These are phyloP conservation scores for Phalera bucephala DNA, from an alignment of 2,888 invertebrate genomes.

Conservation along the genomic window DNA sequence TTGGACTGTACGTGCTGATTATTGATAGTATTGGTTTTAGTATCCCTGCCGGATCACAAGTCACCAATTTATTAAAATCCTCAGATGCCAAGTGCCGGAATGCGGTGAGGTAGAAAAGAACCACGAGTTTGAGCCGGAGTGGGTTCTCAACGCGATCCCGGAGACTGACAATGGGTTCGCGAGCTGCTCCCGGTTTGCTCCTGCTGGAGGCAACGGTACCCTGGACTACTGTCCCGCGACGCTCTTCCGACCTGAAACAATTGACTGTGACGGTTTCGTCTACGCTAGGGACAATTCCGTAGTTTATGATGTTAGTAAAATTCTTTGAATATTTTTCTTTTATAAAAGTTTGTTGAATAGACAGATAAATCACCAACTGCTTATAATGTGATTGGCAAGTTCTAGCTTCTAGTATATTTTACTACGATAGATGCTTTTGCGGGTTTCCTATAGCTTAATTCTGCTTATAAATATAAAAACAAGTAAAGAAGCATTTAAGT, in stretches of 20 bases:
- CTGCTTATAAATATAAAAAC: too few species aligned
- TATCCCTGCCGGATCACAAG: too few species aligned
- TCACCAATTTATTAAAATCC: too few species aligned
- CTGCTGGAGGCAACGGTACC: slow-evolving; percentile 41
- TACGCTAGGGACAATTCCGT: slow-evolving; percentile 61
- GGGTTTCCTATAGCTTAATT: too few species aligned
- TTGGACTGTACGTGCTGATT: too few species aligned
- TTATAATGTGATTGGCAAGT: too few species aligned
- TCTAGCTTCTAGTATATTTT: too few species aligned
- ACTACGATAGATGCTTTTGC: too few species aligned
- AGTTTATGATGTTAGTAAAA: slow-evolving; percentile 62
- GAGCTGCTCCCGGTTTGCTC: slow-evolving; percentile 69
- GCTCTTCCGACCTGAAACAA: slow-evolving; percentile 37
- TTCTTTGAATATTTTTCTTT: background rate
- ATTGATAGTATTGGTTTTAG: too few species aligned
- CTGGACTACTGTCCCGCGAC: slow-evolving; percentile 48
- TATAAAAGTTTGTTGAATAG: too few species aligned
- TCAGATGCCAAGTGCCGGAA: slow-evolving; percentile 77
- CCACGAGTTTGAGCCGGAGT: slow-evolving; percentile 53
- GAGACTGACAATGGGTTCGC: slow-evolving; percentile 46
- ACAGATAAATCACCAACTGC: too few species aligned
- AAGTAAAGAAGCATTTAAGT: too few species aligned
- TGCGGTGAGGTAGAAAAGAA: slow-evolving; percentile 65
- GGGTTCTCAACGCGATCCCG: slow-evolving; percentile 74
- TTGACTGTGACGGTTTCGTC: slow-evolving; percentile 52